Evolutionary conservation across 2,888 invertebrate genomes (phyloP), one percentile per base, ranked within the genome.

Genomic region (Phortica okadai): DNA sequence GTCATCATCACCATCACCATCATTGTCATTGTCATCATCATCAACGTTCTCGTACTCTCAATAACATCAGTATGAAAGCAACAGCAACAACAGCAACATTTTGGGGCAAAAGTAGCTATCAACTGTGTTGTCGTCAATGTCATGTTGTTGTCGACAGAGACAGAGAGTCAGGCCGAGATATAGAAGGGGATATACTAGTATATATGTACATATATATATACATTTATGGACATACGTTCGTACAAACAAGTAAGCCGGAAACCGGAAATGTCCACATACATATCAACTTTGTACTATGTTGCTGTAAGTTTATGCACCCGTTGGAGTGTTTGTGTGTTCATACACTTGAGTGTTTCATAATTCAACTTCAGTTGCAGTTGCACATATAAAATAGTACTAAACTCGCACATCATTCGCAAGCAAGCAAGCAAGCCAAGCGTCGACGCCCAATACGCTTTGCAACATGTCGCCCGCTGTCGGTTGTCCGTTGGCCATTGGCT

Each of bases 311-410:
- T 73, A 21, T 59, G 54, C 11, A 56, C 7, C 21, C 54, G 74
- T 50, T 33, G 59, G 2, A 44, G 6, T 75, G 33, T 25, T 50
- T 73, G 33, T 79, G 79, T 80, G 70, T 81, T 16, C 70, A 72
- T 72, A 72, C 70, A 72, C 70, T 72, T 72, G 54, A 72, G 70
- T 82, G 77, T 82, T 82, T 82, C 82, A 83, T 83, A 83, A 83
- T 83, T 83, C 82, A 83, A 82, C 83, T 82, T 81, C 82, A 77
- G 75, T 72, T 58, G 69, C 70, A 75, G 69, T 69, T 72, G 70
- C 70, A 72, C 54, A 56, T 54, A 72, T 72, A 72, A 72, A 72
- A 72, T 72, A 64, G 54, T 54, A 41, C 41, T 11, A 66, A 66
- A 66, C 25, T 59, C 25, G 10, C 25, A 25, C 66, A 66, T 14